Evolutionary conservation across 2,797 vertebrate genomes (phyloP).

Genomic region (Columba guinea): DNA sequence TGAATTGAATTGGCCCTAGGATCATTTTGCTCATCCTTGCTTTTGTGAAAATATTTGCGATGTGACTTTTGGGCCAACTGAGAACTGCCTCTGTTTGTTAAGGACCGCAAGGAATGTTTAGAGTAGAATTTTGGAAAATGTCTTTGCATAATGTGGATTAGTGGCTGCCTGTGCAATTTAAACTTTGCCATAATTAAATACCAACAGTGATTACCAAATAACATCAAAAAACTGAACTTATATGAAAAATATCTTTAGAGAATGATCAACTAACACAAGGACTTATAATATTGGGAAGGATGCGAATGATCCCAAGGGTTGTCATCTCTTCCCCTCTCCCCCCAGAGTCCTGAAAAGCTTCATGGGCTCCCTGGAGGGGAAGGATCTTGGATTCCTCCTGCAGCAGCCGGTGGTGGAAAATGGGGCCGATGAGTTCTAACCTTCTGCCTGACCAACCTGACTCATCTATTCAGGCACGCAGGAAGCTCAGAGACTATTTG

Average conservation of each 20-base stretch:
- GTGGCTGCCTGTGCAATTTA: neutral
- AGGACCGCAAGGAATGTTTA: slow-evolving; percentile 54
- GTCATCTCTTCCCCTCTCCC: neutral
- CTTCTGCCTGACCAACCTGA: neutral
- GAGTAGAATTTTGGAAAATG: slow-evolving; percentile 12
- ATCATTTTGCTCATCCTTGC: slow-evolving; percentile 63
- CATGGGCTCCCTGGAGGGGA: neutral
- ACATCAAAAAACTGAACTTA: neutral
- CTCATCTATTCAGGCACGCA: neutral
- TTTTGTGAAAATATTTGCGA: slow-evolving; percentile 67
- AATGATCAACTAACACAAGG: neutral
- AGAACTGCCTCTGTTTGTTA: slow-evolving; percentile 37
- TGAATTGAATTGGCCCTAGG: slow-evolving; percentile 32
- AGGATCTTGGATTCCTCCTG: neutral
- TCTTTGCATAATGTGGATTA: neutral
- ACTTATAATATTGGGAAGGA: neutral
- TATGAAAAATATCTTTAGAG: neutral
- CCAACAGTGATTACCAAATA: slow-evolving; percentile 17
- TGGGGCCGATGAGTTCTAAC: neutral
- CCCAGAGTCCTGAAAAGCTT: neutral
- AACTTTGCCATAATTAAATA: slow-evolving; percentile 30
- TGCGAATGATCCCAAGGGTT: neutral
- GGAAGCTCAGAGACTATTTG: neutral
- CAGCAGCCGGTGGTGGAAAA: neutral
- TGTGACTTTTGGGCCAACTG: slow-evolving; percentile 31